These are phyloP conservation scores for Netta rufina DNA, from an alignment of 2,797 vertebrate species.

Conservation along the genomic window DNA sequence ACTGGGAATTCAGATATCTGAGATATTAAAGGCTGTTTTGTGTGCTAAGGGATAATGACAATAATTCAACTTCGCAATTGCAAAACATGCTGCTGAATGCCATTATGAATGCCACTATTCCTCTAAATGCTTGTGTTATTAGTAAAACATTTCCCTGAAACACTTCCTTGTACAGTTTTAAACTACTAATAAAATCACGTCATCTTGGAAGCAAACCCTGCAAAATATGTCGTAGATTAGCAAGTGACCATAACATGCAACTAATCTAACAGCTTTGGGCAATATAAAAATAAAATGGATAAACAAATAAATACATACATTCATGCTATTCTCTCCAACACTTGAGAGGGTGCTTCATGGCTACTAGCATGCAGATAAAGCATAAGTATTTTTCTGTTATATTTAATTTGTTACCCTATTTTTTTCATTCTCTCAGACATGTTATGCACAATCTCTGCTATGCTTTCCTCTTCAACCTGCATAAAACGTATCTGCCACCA, in stretches of 20 bases:
- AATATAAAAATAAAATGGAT: not conserved
- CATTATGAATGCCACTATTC: not conserved
- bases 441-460: not conserved
- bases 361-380: rapidly evolving
- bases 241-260: not conserved
- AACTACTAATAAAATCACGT: not conserved
- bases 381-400: not conserved
- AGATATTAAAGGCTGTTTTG: not conserved
- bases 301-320: not conserved
- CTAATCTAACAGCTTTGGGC: not conserved
- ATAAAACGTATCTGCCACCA: not conserved
- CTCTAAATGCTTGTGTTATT: not conserved
- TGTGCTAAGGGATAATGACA: not conserved
- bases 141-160: not conserved
- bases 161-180: not conserved
- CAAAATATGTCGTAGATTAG: not conserved
- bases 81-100: not conserved
- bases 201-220: not conserved
- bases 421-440: not conserved
- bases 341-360: not conserved
- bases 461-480: not conserved
- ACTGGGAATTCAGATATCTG: not conserved
- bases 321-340: not conserved
- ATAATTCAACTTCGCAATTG: not conserved
- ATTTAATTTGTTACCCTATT: not conserved